Percentiles rank a stretch among this genome's conserved stretches.
These are phyloP conservation scores for Thalassoma bifasciatum DNA, from an alignment of 2,113 vertebrate genomes.

Conservation along the genomic window DNA sequence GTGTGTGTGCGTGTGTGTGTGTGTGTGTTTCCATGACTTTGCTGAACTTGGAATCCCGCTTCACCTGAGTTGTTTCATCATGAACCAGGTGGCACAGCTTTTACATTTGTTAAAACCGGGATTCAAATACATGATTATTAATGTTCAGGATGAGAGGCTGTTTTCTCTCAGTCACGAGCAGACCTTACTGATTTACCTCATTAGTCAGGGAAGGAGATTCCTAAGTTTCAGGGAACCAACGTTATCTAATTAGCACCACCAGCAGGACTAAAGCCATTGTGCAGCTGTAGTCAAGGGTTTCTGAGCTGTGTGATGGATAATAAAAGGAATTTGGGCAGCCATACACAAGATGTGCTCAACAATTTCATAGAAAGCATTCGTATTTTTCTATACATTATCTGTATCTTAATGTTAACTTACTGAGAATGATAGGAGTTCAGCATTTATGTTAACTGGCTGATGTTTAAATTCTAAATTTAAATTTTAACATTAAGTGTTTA, in stretches of 20 bases:
- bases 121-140: background rate
- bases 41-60: slow-evolving; percentile 55
- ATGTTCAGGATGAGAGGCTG: background rate
- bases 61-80: slow-evolving; percentile 42
- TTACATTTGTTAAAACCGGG: background rate
- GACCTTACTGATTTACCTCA: background rate
- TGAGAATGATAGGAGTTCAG: no score
- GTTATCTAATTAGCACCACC: background rate
- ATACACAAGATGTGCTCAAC: background rate
- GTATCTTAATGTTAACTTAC: no score
- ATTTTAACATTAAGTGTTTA: no score
- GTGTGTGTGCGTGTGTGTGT: slow-evolving; percentile 19
- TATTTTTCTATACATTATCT: no score
- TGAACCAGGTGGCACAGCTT: slow-evolving; percentile 12
- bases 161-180: background rate
- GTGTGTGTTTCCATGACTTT: slow-evolving; percentile 18
- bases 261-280: background rate
- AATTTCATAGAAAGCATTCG: no score
- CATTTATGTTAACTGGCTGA: no score
- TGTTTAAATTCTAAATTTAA: no score
- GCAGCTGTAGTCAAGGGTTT: background rate
- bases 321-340: background rate
- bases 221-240: background rate
- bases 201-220: background rate
- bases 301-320: background rate